These are phyloP conservation scores for Apis florea DNA, from an alignment of 1,140 invertebrate species.

Conservation along the genomic window DNA sequence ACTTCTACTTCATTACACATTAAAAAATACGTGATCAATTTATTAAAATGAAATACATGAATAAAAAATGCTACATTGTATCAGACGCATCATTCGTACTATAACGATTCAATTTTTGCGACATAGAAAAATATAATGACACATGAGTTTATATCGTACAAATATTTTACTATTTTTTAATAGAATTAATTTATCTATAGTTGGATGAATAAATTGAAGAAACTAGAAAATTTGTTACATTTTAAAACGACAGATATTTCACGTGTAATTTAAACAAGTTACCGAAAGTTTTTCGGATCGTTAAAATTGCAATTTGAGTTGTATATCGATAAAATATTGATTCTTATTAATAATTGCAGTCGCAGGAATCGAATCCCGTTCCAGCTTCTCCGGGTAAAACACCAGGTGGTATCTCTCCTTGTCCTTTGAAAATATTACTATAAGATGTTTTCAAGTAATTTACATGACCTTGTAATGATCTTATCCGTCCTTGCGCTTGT, in stretches of 20 bases:
- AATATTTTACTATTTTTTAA: not conserved
- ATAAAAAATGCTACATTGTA: slow-evolving; percentile 26
- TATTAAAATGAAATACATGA: slow-evolving; percentile 63
- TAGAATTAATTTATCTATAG: not conserved
- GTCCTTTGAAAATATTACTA: slow-evolving; percentile 73
- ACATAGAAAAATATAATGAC: not conserved
- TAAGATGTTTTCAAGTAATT: slow-evolving; percentile 83
- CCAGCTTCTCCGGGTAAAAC: slow-evolving; percentile 56
- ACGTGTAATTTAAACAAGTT: not conserved
- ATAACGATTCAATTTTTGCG: slow-evolving; percentile 13
- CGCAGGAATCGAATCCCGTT: slow-evolving; percentile 72
- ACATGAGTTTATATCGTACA: not conserved
- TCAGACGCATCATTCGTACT: not conserved
- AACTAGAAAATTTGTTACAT: slow-evolving; percentile 11
- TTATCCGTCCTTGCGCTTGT: slow-evolving; percentile 84
- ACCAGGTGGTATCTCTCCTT: slow-evolving; percentile 53
- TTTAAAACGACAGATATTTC: not conserved
- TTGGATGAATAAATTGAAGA: not conserved
- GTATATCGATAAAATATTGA: slow-evolving; percentile 10
- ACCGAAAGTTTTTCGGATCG: not conserved
- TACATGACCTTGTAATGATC: slow-evolving; percentile 84
- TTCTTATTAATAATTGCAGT: slow-evolving; percentile 69
- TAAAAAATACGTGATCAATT: slow-evolving; percentile 56
- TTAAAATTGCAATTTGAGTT: slow-evolving; percentile 25
- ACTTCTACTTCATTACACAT: slow-evolving; percentile 48